A percentile compares a stretch with the other conserved stretches of the same genome.
Evolutionary conservation across 2,797 vertebrate species (phyloP).

Genomic region (Acanthurus leucopareius): DNA sequence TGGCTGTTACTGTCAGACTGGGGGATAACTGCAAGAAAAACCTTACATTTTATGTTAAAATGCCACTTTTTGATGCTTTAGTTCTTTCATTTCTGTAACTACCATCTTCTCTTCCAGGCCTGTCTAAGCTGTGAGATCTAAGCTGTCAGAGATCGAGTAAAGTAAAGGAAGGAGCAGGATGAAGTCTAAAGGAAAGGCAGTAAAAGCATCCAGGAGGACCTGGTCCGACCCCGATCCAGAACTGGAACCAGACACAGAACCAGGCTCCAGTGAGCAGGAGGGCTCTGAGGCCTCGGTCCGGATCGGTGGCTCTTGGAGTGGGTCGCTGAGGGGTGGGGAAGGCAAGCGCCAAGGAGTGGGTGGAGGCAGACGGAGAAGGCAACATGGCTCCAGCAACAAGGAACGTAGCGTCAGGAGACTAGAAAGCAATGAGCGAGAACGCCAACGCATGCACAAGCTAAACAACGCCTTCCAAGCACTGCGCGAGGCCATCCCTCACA

Average conservation of each 20-base stretch:
- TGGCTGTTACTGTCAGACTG: background rate
- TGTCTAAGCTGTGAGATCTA: slow-evolving; percentile 35
- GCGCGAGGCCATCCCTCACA: slow-evolving; percentile 95
- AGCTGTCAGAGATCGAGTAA: slow-evolving; percentile 7
- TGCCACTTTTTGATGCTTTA: background rate
- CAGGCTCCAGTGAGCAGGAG: slow-evolving; percentile 87
- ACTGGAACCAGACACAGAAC: slow-evolving; percentile 74
- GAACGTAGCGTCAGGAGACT: slow-evolving; percentile 90
- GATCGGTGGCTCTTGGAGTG: slow-evolving; percentile 83
- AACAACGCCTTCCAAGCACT: slow-evolving; percentile 98
- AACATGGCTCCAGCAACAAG: slow-evolving; percentile 84
- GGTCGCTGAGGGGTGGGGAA: slow-evolving; percentile 67
- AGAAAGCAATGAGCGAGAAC: slow-evolving; percentile 97
- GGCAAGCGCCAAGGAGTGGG: slow-evolving; percentile 52
- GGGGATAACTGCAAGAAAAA: background rate
- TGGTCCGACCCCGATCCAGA: slow-evolving; percentile 83
- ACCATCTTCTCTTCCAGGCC: slow-evolving; percentile 39
- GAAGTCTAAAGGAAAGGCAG: slow-evolving; percentile 93
- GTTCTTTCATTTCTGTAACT: background rate
- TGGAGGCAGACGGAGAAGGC: slow-evolving; percentile 73
- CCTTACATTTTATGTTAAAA: background rate
- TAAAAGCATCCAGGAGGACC: slow-evolving; percentile 82
- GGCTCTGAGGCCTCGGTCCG: slow-evolving; percentile 86
- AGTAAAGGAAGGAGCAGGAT: slow-evolving; percentile 79
- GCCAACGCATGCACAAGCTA: slow-evolving; percentile 99